These are phyloP conservation scores for Clupea harengus DNA, from an alignment of 2,113 vertebrate species.

Conservation along the genomic window DNA sequence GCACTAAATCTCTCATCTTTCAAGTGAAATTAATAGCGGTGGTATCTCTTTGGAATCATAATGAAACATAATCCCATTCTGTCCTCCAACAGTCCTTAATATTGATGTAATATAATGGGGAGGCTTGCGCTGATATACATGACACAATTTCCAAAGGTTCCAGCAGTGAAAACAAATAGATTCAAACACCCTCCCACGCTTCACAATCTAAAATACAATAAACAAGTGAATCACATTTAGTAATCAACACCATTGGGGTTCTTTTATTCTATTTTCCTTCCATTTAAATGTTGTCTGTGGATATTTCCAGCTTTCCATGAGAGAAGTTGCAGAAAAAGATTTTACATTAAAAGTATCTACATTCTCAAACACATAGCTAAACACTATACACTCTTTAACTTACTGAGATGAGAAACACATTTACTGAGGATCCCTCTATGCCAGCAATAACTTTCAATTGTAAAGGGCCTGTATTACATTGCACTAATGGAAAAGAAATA, in stretches of 20 bases:
- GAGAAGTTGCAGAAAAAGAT: neutral
- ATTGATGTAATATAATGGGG: neutral
- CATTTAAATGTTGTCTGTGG: neutral
- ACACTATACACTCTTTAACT: no score
- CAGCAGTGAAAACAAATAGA: neutral
- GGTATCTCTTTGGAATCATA: no score
- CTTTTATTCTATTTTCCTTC: neutral
- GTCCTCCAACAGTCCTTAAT: neutral
- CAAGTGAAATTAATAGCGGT: no score
- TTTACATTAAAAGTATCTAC: neutral
- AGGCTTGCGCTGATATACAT: neutral
- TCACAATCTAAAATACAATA: neutral
- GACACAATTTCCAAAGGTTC: neutral
- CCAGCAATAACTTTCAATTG: neutral
- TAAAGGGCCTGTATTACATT: neutral
- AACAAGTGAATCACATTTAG: neutral
- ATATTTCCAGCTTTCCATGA: neutral
- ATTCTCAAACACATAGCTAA: no score
- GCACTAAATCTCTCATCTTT: no score
- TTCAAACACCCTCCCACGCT: neutral
- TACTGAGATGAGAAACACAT: no score
- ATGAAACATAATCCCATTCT: neutral
- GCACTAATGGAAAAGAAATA: neutral
- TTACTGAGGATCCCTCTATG: neutral
- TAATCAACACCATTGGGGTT: neutral